A percentile compares a stretch with the other conserved stretches of the same genome.
Conservation (phyloP, 1,140 invertebrate species). For the Tetramorium parvispinum region DNA sequence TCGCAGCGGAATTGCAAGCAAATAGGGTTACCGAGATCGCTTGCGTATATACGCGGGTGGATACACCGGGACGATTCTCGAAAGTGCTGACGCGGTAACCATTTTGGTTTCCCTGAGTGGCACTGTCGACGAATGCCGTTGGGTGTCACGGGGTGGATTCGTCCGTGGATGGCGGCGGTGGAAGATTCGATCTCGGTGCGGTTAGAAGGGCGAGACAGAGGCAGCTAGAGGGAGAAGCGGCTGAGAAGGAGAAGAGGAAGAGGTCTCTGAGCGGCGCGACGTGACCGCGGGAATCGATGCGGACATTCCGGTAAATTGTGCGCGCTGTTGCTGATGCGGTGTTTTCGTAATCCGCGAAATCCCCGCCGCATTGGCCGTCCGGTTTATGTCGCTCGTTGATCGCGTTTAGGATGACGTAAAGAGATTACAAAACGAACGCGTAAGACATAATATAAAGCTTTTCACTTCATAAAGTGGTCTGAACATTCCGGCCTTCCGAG, state of each 20-base stretch:
- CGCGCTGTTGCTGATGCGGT: slow-evolving; percentile 72
- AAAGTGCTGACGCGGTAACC: slow-evolving; percentile 75
- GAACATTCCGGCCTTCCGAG: not conserved
- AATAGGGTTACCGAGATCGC: slow-evolving; percentile 10
- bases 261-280: slow-evolving; percentile 69
- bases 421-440: not conserved
- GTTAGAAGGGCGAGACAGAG: slow-evolving; percentile 28
- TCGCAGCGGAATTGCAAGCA: slow-evolving; percentile 20
- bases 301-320: slow-evolving; percentile 64
- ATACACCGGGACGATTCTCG: slow-evolving; percentile 44
- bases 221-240: not conserved
- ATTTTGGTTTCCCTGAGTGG: slow-evolving; percentile 74
- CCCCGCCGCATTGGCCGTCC: not conserved
- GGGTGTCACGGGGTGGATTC: slow-evolving; percentile 62
- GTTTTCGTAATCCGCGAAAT: slow-evolving; percentile 67
- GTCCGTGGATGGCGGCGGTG: slow-evolving; percentile 33
- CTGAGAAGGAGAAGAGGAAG: not conserved
- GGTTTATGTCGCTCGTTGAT: slow-evolving; percentile 27
- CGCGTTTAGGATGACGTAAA: not conserved
- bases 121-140: slow-evolving; percentile 71
- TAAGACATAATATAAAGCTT: not conserved
- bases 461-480: not conserved
- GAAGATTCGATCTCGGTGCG: slow-evolving; percentile 45
- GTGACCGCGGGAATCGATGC: slow-evolving; percentile 72
- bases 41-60: slow-evolving; percentile 25